phyloP scores from a whole-genome alignment of 2,113 vertebrate genomes.

The Lampris incognitus region DNA sequence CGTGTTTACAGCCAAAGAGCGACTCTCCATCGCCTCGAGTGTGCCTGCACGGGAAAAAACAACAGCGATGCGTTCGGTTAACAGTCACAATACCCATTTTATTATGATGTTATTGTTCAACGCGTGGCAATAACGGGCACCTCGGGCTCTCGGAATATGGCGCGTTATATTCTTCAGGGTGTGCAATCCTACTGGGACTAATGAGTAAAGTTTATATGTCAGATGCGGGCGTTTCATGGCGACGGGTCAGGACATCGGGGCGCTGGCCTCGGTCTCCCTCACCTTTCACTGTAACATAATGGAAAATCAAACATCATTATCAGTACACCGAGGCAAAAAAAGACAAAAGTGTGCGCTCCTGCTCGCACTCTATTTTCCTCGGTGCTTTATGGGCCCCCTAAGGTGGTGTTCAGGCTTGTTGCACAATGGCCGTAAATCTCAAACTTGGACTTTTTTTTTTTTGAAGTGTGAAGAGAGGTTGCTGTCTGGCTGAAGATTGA shows the following conservation, averaged over 20 bases:
- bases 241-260: slow-evolving; percentile 50
- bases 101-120: slow-evolving; percentile 62
- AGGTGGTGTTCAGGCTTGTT: slow-evolving; percentile 71
- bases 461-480: slow-evolving; percentile 60
- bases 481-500: slow-evolving; percentile 81
- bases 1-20: slow-evolving; percentile 60
- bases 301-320: slow-evolving; percentile 81
- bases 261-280: slow-evolving; percentile 52
- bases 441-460: slow-evolving; percentile 56
- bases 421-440: slow-evolving; percentile 74
- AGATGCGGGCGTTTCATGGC: slow-evolving; percentile 45
- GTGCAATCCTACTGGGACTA: slow-evolving; percentile 43
- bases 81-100: slow-evolving; percentile 59
- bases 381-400: slow-evolving; percentile 76
- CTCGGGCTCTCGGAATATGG: slow-evolving; percentile 48
- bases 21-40: slow-evolving; percentile 55
- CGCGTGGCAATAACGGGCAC: slow-evolving; percentile 64
- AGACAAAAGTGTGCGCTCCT: slow-evolving; percentile 73
- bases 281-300: slow-evolving; percentile 75
- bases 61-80: slow-evolving; percentile 55
- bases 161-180: slow-evolving; percentile 39
- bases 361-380: slow-evolving; percentile 67
- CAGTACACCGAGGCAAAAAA: slow-evolving; percentile 76
- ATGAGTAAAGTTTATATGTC: slow-evolving; percentile 58
- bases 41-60: slow-evolving; percentile 57